phyloP scores from a whole-genome alignment of 1,140 invertebrate genomes.

The Zaprionus davidi region DNA sequence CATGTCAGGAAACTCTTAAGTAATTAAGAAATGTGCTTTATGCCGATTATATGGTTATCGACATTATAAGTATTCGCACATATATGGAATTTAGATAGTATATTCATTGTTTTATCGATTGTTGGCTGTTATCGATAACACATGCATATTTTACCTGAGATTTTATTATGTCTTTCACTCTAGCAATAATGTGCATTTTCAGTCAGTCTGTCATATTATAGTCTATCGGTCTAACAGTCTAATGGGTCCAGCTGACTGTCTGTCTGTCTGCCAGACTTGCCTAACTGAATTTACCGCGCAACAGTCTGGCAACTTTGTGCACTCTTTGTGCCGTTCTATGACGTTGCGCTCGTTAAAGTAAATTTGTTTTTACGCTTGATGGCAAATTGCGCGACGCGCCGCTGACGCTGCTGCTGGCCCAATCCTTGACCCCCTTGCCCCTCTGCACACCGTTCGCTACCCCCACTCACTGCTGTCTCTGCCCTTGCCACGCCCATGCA shows the following conservation, averaged over 20 bases:
- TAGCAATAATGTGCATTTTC: background rate
- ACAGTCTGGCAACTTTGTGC: constrained; percentile 10
- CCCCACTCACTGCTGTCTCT: background rate
- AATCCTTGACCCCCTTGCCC: background rate
- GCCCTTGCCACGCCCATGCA: constrained; percentile 25
- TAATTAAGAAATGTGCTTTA: too few species aligned
- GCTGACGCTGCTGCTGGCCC: background rate
- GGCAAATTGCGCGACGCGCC: constrained; percentile 66
- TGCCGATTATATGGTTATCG: too few species aligned
- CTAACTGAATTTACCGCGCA: constrained; percentile 3
- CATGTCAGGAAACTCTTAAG: too few species aligned
- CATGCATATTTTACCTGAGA: too few species aligned
- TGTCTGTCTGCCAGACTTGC: constrained; percentile 5
- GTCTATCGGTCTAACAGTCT: background rate
- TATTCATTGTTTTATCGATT: too few species aligned
- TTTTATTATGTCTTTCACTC: too few species aligned
- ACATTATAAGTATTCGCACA: too few species aligned
- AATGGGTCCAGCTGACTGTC: background rate
- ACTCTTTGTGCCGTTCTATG: constrained; percentile 16
- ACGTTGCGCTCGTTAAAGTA: constrained; percentile 67
- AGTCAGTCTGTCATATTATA: background rate
- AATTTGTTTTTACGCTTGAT: constrained; percentile 79
- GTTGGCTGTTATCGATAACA: too few species aligned
- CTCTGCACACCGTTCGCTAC: background rate
- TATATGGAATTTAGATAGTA: too few species aligned